Conservation (phyloP, 2,888 invertebrate genomes). For the Pterostichus madidus region DNA sequence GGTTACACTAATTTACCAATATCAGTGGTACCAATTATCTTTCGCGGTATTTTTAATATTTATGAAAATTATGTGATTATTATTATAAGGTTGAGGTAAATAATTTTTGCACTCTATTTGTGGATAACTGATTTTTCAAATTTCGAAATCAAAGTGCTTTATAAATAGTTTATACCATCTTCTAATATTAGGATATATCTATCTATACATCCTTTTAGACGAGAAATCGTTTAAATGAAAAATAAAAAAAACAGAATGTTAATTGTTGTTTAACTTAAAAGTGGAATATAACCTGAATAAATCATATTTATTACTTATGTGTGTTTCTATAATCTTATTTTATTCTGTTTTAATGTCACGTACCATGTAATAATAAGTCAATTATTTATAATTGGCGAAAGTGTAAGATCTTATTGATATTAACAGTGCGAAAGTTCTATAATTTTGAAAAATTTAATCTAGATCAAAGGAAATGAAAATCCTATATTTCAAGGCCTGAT, state of each 20-base stretch:
- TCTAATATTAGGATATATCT: slow-evolving; percentile 32
- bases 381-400: not conserved
- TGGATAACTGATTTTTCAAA: slow-evolving; percentile 33
- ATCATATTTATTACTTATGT: slow-evolving; percentile 45
- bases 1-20: not conserved
- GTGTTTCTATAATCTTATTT: not conserved
- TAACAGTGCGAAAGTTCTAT: slow-evolving; percentile 13
- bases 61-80: slow-evolving; percentile 25
- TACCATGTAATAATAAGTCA: slow-evolving; percentile 9
- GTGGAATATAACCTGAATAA: slow-evolving; percentile 36
- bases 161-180: slow-evolving; percentile 54
- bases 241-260: slow-evolving; percentile 28
- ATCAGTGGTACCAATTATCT: not conserved
- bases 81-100: slow-evolving; percentile 33
- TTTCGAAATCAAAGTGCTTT: slow-evolving; percentile 53
- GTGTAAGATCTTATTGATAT: not conserved
- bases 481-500: slow-evolving; percentile 14
- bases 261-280: slow-evolving; percentile 45
- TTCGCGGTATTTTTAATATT: not conserved
- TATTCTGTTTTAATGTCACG: not conserved
- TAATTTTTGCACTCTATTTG: slow-evolving; percentile 49
- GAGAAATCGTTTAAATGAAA: slow-evolving; percentile 29
- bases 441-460: slow-evolving; percentile 26
- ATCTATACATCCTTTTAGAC: slow-evolving; percentile 29
- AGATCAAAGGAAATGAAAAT: slow-evolving; percentile 35